Conservation (phyloP, 1,140 invertebrate genomes). For the Adelges cooleyi region DNA sequence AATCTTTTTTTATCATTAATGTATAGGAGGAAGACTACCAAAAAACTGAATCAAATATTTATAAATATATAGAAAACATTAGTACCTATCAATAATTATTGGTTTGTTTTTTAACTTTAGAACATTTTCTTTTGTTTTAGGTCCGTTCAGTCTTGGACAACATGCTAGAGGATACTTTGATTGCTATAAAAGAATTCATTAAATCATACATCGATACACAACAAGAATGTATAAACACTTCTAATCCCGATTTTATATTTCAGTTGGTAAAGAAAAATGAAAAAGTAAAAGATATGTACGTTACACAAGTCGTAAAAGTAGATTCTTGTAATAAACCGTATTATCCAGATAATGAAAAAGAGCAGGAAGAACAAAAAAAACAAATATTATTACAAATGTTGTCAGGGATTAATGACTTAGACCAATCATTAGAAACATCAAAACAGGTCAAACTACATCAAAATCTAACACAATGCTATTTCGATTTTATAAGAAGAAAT, state of each 20-base stretch:
- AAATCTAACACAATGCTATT: constrained; percentile 1
- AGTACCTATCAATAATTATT: no score
- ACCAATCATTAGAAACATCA: not conserved
- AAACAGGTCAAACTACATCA: constrained; percentile 15
- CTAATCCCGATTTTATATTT: constrained; percentile 1
- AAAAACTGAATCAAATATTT: no score
- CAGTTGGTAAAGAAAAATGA: not conserved
- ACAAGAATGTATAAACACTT: not conserved
- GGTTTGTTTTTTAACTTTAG: no score
- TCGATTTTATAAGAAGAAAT: constrained; percentile 3
- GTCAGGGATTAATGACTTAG: not conserved
- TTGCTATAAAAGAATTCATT: constrained; percentile 2
- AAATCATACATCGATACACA: constrained; percentile 2
- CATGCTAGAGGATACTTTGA: not conserved
- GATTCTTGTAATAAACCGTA: not conserved
- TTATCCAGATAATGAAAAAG: not conserved
- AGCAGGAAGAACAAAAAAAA: not conserved
- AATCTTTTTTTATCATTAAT: no score
- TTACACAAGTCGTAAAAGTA: not conserved
- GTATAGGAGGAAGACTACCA: no score
- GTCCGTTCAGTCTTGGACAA: not conserved
- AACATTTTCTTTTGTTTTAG: not conserved
- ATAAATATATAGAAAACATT: no score
- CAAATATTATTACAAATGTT: constrained; percentile 4
- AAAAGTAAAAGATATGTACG: not conserved